Base-by-base conservation (phyloP, 2,888 invertebrate species). In the Eulithis testata region DNA sequence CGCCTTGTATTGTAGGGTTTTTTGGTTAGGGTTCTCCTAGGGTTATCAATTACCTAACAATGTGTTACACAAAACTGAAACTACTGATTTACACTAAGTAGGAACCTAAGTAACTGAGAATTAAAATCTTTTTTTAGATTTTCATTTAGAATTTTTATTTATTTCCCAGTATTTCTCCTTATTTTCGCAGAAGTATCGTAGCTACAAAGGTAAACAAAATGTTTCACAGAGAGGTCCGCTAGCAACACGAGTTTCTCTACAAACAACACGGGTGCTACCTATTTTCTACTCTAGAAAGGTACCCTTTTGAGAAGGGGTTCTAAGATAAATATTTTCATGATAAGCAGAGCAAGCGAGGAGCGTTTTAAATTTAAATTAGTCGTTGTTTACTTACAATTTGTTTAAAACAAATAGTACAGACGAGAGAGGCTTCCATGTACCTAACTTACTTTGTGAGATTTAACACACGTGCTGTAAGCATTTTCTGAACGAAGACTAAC, bases 301-400 rank as follows among this genome's bases (percentile, higher is more conserved):
- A n/a, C 37, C 31, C 43, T 47, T n/a, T 51, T 4, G 2, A 43
- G 52, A 51, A 53, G 47, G 37, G 14, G 57, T 47, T 45, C n/a
- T 49, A 43, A 11, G 31, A 47, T 55, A 61, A 55, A 61, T 50
- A 61, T 61, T 55, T 53, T 56, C 36, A 31, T 11, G 14, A 47
- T 47, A 31, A 51, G 51, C 31, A n/a, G 31, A 44, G 37, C 36
- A 36, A n/a, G 36, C 50, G 44, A n/a, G 11, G 36, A 43, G 14
- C 43, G 51, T 36, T 62, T 61, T 51, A 47, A 40, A 40, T 51
- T 31, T 51, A 56, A 56, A 31, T 51, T 54, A 11, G 43, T 40
- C 53, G 58, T 58, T 58, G n/a, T 58, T 52, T 58, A 6, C 58
- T 12, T 43, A 31, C 44, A 56, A 56, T 51, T 62, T 56, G 44